Evolutionary conservation across 2,888 invertebrate species (phyloP).

Genomic region (Tromatobia lineatoria): DNA sequence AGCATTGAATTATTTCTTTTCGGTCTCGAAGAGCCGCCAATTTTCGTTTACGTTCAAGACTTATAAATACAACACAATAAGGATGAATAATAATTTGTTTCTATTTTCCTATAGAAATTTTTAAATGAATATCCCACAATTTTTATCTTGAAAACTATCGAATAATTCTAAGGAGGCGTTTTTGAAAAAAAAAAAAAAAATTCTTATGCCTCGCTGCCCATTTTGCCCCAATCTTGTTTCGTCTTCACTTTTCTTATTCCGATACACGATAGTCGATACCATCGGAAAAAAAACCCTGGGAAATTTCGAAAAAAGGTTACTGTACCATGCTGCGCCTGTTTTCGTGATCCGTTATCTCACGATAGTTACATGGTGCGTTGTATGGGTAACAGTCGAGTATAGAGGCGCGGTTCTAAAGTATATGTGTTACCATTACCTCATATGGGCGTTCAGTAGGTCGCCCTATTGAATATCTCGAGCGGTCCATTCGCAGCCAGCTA

Average conservation of each 20-base stretch:
- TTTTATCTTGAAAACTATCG: too few species aligned
- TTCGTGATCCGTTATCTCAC: slow-evolving; percentile 31
- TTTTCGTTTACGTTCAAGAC: too few species aligned
- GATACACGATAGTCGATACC: not conserved
- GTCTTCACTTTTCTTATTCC: not conserved
- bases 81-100: too few species aligned
- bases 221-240: not conserved
- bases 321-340: slow-evolving; percentile 14
- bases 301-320: slow-evolving; percentile 40
- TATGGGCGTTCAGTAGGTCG: slow-evolving; percentile 43
- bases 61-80: too few species aligned
- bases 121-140: too few species aligned
- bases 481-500: slow-evolving; percentile 60
- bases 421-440: slow-evolving; percentile 36
- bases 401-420: not conserved
- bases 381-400: slow-evolving; percentile 6
- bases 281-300: slow-evolving; percentile 19
- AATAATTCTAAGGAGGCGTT: too few species aligned
- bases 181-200: too few species aligned
- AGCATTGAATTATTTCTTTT: too few species aligned
- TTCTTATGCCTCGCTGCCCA: not conserved
- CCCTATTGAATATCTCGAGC: slow-evolving; percentile 40
- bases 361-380: not conserved
- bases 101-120: too few species aligned
- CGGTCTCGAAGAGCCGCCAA: too few species aligned